phyloP scores from a whole-genome alignment of 2,113 vertebrate genomes.

The Oryzias curvinotus region DNA sequence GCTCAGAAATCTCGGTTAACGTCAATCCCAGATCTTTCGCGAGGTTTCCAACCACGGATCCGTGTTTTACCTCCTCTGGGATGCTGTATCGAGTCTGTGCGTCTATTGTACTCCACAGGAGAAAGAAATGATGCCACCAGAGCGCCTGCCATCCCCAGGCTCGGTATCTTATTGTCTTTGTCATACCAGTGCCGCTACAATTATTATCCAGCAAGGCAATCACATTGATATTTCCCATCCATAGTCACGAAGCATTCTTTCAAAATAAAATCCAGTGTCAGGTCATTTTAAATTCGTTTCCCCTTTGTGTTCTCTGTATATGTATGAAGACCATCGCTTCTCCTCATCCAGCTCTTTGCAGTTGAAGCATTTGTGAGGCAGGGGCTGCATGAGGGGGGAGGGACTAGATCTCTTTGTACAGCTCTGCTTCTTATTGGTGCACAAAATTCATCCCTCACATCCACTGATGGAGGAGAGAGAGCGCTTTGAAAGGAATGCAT shows the following conservation, averaged over 20 bases:
- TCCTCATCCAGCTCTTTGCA: constrained; percentile 15
- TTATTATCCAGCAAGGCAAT: constrained; percentile 29
- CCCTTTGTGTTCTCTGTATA: background rate
- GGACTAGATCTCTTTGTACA: constrained; percentile 62
- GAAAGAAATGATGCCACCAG: no score
- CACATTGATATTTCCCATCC: constrained; percentile 21
- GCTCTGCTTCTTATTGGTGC: constrained; percentile 71
- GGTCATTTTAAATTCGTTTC: no score
- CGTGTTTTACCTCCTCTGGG: no score
- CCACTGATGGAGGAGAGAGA: constrained; percentile 41
- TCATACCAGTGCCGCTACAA: constrained; percentile 22
- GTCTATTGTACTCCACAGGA: no score
- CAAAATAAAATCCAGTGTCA: no score
- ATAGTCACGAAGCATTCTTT: no score
- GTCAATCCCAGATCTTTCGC: constrained; percentile 81
- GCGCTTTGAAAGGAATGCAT: background rate
- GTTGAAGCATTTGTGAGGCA: constrained; percentile 11
- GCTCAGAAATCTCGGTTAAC: constrained; percentile 68
- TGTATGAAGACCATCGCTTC: background rate
- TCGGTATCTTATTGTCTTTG: no score
- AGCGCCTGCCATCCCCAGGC: no score
- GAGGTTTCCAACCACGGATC: constrained; percentile 77
- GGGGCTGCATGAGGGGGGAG: constrained; percentile 15
- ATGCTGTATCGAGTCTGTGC: no score
- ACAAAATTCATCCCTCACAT: constrained; percentile 40